Conservation (phyloP, 2,113 vertebrate genomes). For the Toxotes jaculatrix region DNA sequence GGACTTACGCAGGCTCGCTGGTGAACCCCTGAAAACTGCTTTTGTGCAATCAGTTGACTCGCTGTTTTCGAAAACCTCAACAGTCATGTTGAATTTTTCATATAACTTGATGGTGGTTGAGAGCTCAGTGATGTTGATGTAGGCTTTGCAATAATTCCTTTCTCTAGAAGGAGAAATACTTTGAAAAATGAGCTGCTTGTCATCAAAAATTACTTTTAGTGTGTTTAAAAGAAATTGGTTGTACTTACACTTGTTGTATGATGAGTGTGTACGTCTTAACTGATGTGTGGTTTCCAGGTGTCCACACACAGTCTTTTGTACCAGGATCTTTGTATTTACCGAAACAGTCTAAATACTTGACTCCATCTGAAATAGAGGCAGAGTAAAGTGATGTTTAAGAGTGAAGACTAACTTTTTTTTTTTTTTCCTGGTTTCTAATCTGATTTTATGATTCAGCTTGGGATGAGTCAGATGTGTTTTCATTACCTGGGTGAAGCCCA, state of each 20-base stretch:
- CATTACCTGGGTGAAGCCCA: conserved; percentile 52
- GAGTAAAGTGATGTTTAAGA: neutral
- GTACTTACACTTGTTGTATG: conserved; percentile 50
- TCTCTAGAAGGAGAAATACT: neutral
- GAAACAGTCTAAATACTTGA: conserved; percentile 74
- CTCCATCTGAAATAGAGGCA: conserved; percentile 66
- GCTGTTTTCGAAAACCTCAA: conserved; percentile 58
- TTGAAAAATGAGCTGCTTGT: neutral
- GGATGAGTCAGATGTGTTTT: neutral
- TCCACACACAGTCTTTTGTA: conserved; percentile 57
- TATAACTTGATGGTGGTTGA: accelerated
- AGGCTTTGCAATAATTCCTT: accelerated
- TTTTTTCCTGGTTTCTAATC: neutral
- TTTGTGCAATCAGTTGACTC: conserved; percentile 62
- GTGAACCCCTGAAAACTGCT: conserved; percentile 61
- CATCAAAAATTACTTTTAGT: neutral
- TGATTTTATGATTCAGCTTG: neutral
- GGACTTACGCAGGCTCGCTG: conserved; percentile 61
- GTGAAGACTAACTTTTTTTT: accelerated
- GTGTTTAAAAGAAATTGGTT: neutral
- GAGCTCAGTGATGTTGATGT: neutral
- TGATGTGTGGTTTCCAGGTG: conserved; percentile 37
- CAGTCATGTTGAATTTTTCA: accelerated
- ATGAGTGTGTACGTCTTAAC: conserved; percentile 57
- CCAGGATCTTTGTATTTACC: accelerated